Evolutionary conservation across 2,888 invertebrate species (phyloP), one percentile per base, ranked within the genome.

Genomic region (Volucella inflata): DNA sequence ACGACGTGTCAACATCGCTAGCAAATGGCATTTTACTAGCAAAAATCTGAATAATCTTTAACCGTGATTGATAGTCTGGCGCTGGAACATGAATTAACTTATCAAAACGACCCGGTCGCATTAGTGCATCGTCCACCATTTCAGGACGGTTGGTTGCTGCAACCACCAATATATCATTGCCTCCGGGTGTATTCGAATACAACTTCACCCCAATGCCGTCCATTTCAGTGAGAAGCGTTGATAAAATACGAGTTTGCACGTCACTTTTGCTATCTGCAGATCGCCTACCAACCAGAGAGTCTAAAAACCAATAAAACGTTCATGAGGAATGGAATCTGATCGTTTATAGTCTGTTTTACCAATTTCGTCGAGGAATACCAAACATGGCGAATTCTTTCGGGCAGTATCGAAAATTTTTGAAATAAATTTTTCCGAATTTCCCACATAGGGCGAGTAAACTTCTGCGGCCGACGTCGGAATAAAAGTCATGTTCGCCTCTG

Each of bases 111-210:
- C 95, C 95, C 0, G 95, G 95, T 68, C 95, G 91, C 62, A 95
- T 89, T 9, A 95, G 89, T 0, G 95, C 95, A 64, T 93, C 92
- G 87, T 95, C 95, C 46, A 95, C 89, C 90, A 94, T 92, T 87
- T 95, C 94, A 0, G 94, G 95, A 10, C 95, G 92, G 91, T 95
- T 95, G 50, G 95, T 95, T 9, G 95, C 95, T 4, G 94, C 95
- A 38, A 95, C 93, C 1, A 95, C 94, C 2, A 95, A 94, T 93
- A 53, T 92, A 90, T 40, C 88, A 77, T 40, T 75, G 75, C 87
- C 88, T 80, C 87, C 88, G 9, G 42, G 46, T n/a, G 42, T 11
- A 10, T 67, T 62, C 16, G 72, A 60, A 59, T 38, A 80, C 0
- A 77, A 51, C 60, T 80, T 87, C 11, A 70, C 57, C 12, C 94